Base-by-base conservation (phyloP, 2,113 vertebrate species). In the Alaudala cheleensis region DNA sequence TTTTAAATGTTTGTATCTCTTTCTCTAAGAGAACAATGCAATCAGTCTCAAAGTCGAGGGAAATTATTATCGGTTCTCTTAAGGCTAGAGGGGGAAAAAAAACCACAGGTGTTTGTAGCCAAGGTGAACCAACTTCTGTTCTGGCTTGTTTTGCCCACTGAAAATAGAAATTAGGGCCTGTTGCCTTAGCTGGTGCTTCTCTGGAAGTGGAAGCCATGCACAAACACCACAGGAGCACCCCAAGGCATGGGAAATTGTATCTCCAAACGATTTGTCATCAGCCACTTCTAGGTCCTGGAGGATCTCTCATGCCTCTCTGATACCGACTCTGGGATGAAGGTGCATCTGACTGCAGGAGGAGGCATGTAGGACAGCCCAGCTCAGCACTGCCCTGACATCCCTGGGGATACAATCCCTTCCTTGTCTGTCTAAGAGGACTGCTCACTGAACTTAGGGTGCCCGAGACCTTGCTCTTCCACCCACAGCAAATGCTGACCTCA, bases 311-410 rank as follows among this genome's bases (percentile, higher is more conserved):
- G 11, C 5, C 24, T 14, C 5, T 1, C 10, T 29, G 8, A 16
- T 62, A 31, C 9, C 2, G 1, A 3, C 37, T 47, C 25, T 49
- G 15, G 24, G 29, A 12, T 13, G 20, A 44, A 40, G 14, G 7
- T 0, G 0, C 3, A 0, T 6, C 25, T 14, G 18, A 2, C 2
- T 37, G 49, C 2, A 23, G n/a, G 34, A 74, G 7, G 6, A 17
- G 29, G 4, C 0, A 0, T 3, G 10, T 5, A 12, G n/a, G 22
- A 49, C 42, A 49, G 64, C 42, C 14, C 23, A 40, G 14, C 14
- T 6, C 45, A 61, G 9, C 14, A 17, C 5, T 58, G 20, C 20
- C 31, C 34, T 74, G 51, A 44, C n/a, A 4, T 18, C 29, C 22
- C n/a, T 1, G 1, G 9, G 34, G 39, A 45, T 5, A 8, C 11